These are phyloP conservation scores for Spea hammondii DNA, from an alignment of 2,797 vertebrate species.

Conservation along the genomic window DNA sequence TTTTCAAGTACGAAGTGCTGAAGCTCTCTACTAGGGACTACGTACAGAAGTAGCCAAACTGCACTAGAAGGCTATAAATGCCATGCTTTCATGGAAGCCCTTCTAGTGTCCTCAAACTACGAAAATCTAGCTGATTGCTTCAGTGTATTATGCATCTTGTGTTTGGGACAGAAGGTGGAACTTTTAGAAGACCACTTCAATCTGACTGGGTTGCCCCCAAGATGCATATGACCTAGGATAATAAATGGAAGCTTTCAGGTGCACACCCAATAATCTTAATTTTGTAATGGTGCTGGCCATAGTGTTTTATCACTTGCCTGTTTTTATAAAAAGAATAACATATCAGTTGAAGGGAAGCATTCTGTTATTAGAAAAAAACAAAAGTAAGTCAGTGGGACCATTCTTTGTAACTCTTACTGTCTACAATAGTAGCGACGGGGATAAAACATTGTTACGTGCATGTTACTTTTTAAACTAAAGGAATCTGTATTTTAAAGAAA, in stretches of 20 bases:
- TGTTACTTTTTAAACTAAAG: constrained; percentile 58
- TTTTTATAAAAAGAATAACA: constrained; percentile 60
- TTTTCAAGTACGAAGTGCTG: constrained; percentile 35
- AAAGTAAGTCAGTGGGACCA: constrained; percentile 68
- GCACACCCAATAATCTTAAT: constrained; percentile 81
- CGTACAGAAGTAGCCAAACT: constrained; percentile 69
- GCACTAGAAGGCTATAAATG: constrained; percentile 71
- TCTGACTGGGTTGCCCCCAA: constrained; percentile 67
- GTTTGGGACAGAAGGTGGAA: constrained; percentile 64
- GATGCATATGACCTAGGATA: constrained; percentile 63
- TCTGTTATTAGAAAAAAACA: constrained; percentile 62
- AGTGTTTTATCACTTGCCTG: constrained; percentile 72
- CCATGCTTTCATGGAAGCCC: constrained; percentile 72
- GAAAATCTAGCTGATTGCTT: constrained; percentile 80
- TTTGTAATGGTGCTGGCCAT: constrained; percentile 77
- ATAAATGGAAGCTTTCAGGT: constrained; percentile 66
- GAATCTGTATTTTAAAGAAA: constrained; percentile 55
- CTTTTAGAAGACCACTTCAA: constrained; percentile 62
- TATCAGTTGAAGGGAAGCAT: constrained; percentile 62
- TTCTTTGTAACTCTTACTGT: constrained; percentile 61
- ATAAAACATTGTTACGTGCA: constrained; percentile 57
- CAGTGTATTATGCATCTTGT: constrained; percentile 70
- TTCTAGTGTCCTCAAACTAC: constrained; percentile 68
- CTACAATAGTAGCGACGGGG: constrained; percentile 49
- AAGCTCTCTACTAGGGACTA: constrained; percentile 73